These are phyloP conservation scores for Acrossocheilus wenchowensis DNA, from an alignment of 2,797 vertebrate genomes.

Conservation along the genomic window DNA sequence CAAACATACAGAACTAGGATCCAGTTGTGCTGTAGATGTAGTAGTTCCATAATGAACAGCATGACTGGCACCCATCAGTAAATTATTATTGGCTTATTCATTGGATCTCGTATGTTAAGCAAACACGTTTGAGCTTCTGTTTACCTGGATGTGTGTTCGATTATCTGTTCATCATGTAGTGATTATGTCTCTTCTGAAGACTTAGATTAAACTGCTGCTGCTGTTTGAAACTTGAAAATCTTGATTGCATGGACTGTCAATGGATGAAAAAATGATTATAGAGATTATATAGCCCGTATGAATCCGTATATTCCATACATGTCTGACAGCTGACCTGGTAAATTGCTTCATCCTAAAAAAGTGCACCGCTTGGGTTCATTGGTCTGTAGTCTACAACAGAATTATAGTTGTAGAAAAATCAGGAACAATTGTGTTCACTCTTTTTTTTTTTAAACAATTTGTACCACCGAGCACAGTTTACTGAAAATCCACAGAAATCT, in stretches of 20 bases:
- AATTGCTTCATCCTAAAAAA: too few relatives aligned
- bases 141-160: background rate
- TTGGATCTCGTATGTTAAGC: background rate
- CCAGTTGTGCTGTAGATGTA: background rate
- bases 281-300: background rate
- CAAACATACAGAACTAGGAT: background rate
- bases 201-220: background rate
- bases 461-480: background rate
- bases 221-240: background rate
- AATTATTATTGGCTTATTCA: background rate
- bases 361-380: too few relatives aligned
- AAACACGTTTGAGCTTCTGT: background rate
- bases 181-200: background rate
- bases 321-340: background rate
- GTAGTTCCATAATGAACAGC: background rate
- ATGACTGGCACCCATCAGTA: background rate
- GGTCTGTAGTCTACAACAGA: background rate
- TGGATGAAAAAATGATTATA: background rate
- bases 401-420: background rate
- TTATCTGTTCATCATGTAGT: background rate
- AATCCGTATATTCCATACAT: background rate
- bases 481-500: background rate
- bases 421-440: background rate
- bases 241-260: background rate
- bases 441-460: background rate